These are phyloP conservation scores for Caretta caretta DNA, from an alignment of 2,113 vertebrate genomes.

Conservation along the genomic window DNA sequence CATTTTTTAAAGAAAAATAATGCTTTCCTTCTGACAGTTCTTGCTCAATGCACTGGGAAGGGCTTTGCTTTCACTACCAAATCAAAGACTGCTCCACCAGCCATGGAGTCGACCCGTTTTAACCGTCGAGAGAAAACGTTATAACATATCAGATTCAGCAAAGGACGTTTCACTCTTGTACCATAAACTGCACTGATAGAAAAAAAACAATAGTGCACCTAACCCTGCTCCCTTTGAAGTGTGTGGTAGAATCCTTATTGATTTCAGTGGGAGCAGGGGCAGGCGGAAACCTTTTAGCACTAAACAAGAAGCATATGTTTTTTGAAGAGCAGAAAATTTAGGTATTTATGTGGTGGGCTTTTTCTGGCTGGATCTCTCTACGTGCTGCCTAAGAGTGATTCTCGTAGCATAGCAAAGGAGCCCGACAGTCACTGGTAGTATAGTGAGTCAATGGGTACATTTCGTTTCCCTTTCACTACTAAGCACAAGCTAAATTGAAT, in stretches of 20 bases:
- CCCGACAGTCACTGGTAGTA: neutral
- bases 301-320: neutral
- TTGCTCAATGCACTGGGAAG: neutral
- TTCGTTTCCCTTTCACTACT: constrained; percentile 43
- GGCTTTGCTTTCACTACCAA: neutral
- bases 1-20: neutral
- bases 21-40: neutral
- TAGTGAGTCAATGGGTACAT: constrained; percentile 30
- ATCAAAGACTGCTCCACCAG: neutral
- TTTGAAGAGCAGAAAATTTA: constrained; percentile 7
- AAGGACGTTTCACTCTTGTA: neutral
- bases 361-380: neutral
- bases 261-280: neutral
- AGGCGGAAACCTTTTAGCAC: neutral
- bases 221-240: constrained; percentile 13
- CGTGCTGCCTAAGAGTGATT: neutral
- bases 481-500: constrained; percentile 25
- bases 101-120: neutral
- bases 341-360: neutral
- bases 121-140: neutral
- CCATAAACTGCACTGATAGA: neutral
- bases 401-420: neutral
- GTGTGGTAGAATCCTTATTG: neutral
- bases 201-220: neutral
- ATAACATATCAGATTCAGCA: neutral